Evolutionary conservation across 2,888 invertebrate genomes (phyloP).

Genomic region (Pocota personata): DNA sequence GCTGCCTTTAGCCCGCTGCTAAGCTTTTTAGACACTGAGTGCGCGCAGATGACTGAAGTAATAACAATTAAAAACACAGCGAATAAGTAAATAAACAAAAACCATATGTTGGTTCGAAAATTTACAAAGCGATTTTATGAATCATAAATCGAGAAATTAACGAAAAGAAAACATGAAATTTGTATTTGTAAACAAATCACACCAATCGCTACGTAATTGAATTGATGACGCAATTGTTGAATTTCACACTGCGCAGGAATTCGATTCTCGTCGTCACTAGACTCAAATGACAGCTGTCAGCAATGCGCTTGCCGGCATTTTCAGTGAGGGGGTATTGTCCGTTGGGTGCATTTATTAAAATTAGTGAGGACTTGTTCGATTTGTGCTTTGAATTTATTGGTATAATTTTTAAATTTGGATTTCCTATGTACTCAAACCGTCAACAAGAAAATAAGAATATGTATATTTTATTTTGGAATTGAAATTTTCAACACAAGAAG

Average conservation of each 20-base stretch:
- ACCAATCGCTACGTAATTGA: slow-evolving; percentile 3
- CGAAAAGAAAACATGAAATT: slow-evolving; percentile 26
- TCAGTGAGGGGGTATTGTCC: slow-evolving; percentile 29
- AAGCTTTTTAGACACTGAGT: slow-evolving; percentile 40
- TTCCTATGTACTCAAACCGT: not conserved
- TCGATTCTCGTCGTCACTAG: slow-evolving; percentile 15
- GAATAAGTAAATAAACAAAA: slow-evolving; percentile 51
- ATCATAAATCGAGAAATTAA: slow-evolving; percentile 37
- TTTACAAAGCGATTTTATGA: slow-evolving; percentile 29
- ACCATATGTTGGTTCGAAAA: slow-evolving; percentile 43
- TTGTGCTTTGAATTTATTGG: not conserved
- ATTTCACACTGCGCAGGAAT: slow-evolving; percentile 12
- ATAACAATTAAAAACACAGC: not conserved
- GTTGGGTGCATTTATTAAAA: slow-evolving; percentile 18
- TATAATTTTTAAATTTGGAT: not conserved
- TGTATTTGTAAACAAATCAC: slow-evolving; percentile 55
- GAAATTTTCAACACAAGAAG: no score
- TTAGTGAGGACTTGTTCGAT: slow-evolving; percentile 2
- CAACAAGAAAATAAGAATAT: no score
- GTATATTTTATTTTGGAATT: no score
- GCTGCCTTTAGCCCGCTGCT: not conserved
- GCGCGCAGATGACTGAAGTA: not conserved
- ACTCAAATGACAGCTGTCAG: slow-evolving; percentile 37
- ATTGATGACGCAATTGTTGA: slow-evolving; percentile 53
- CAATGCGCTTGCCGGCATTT: slow-evolving; percentile 2